A percentile compares a stretch with the other conserved stretches of the same genome.
Evolutionary conservation across 2,113 vertebrate genomes (phyloP).

Genomic region (Silurus meridionalis): DNA sequence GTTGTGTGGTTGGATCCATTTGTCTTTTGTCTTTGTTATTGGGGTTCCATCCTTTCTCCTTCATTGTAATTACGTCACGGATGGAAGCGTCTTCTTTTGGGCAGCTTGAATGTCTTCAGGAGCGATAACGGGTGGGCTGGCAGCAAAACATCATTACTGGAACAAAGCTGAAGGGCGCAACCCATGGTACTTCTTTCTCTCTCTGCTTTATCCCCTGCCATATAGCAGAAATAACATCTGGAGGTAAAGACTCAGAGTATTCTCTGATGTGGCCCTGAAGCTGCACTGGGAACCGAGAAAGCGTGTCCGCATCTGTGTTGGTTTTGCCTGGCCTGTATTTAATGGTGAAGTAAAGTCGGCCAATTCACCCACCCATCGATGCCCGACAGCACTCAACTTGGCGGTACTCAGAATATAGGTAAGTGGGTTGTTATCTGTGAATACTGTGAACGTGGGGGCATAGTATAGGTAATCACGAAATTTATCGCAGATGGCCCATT

Average conservation of each 20-base stretch:
- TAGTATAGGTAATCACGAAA: too few relatives aligned
- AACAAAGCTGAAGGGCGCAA: conserved; percentile 17
- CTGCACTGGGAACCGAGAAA: neutral
- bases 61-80: conserved; percentile 5
- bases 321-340: neutral
- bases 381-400: too few relatives aligned
- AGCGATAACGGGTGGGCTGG: neutral
- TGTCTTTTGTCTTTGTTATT: neutral
- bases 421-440: too few relatives aligned
- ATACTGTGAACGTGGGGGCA: too few relatives aligned
- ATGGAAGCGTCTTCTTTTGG: conserved; percentile 15
- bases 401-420: too few relatives aligned
- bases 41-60: conserved; percentile 5
- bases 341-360: neutral
- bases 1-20: neutral
- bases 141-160: neutral
- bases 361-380: too few relatives aligned
- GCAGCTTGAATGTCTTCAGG: neutral
- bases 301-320: neutral
- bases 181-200: conserved; percentile 19
- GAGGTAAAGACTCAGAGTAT: conserved; percentile 1
- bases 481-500: too few relatives aligned
- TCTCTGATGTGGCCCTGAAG: neutral
- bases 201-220: conserved; percentile 22
- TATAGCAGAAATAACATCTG: conserved; percentile 14